phyloP scores from a whole-genome alignment of 2,797 vertebrate genomes.

The Channallabes apus region DNA sequence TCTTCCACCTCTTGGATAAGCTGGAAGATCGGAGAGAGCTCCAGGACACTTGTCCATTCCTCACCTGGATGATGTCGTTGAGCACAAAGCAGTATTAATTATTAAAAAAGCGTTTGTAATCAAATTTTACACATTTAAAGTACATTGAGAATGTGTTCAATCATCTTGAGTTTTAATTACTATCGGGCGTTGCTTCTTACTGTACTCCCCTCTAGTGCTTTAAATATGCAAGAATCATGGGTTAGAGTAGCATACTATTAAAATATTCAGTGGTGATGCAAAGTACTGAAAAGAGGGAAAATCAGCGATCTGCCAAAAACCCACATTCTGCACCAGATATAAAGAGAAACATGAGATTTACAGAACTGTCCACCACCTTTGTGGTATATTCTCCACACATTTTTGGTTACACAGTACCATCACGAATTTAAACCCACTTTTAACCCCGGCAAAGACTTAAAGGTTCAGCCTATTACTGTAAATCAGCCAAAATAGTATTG shows the following conservation, averaged over 20 bases:
- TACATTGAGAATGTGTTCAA: not conserved
- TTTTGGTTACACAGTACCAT: too few relatives aligned
- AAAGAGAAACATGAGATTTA: too few relatives aligned
- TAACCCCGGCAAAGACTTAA: not conserved
- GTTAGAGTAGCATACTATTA: too few relatives aligned
- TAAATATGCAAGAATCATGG: not conserved
- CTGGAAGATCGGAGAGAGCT: constrained; percentile 71
- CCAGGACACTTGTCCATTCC: constrained; percentile 67
- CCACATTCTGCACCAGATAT: too few relatives aligned
- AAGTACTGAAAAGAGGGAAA: too few relatives aligned
- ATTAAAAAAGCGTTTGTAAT: not conserved
- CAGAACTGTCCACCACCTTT: too few relatives aligned
- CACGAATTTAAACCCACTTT: not conserved
- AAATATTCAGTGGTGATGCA: too few relatives aligned
- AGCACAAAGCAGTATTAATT: not conserved
- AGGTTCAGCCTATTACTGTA: too few relatives aligned
- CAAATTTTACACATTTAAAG: not conserved
- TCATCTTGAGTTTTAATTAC: not conserved
- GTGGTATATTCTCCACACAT: too few relatives aligned
- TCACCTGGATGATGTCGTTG: constrained; percentile 58
- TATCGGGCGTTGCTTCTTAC: constrained; percentile 10
- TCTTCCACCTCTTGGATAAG: constrained; percentile 69
- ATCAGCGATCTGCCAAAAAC: too few relatives aligned
- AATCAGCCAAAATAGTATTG: not conserved
- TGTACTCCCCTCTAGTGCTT: constrained; percentile 37